Percentiles rank a stretch among this genome's conserved stretches.
These are phyloP conservation scores for Tinamus major DNA, from an alignment of 2,797 vertebrate species.

Conservation along the genomic window DNA sequence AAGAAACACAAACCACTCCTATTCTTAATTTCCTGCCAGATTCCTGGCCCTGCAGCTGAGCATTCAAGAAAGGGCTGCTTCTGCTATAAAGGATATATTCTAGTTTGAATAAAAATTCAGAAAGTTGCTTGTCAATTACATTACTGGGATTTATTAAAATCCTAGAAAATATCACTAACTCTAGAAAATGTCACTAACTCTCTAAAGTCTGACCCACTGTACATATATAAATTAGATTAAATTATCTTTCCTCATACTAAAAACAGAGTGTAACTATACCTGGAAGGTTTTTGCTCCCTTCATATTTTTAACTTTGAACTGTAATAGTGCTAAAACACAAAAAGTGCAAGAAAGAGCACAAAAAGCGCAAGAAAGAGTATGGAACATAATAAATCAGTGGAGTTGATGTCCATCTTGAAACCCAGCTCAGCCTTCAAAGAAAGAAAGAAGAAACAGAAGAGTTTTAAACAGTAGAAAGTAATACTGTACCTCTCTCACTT, in stretches of 20 bases:
- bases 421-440: not conserved
- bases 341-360: not conserved
- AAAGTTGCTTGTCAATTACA: not conserved
- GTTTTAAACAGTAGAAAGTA: not conserved
- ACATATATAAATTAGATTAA: not conserved
- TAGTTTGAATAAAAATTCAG: not conserved
- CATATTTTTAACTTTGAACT: not conserved
- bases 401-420: not conserved
- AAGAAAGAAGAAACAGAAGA: not conserved
- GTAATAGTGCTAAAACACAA: not conserved
- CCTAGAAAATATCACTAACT: not conserved
- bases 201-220: not conserved
- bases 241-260: not conserved
- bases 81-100: not conserved
- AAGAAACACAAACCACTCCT: not conserved
- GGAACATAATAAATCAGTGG: not conserved
- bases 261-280: not conserved
- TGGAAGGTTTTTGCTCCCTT: rapidly evolving
- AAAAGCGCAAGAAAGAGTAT: not conserved
- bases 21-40: not conserved
- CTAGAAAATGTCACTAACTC: not conserved
- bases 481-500: not conserved
- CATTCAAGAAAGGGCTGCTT: not conserved
- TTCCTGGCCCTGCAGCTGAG: not conserved
- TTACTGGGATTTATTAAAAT: not conserved